Conservation (phyloP, 2,888 invertebrate genomes). For the Sphaerophoria taeniata region DNA sequence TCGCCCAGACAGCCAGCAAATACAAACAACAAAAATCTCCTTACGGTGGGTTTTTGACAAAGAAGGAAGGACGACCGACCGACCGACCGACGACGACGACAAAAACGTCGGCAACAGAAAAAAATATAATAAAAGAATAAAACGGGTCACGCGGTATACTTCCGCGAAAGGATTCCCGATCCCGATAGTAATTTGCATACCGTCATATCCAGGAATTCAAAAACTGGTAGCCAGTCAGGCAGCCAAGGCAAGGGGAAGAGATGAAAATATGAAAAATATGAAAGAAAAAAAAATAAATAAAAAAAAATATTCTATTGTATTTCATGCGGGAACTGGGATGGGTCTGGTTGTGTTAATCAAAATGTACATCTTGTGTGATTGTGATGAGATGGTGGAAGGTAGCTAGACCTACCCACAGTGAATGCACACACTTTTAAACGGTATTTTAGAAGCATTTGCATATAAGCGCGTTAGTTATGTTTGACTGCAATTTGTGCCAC, state of each 20-base stretch:
- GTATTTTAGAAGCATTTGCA: slow-evolving; percentile 70
- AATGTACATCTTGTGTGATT: slow-evolving; percentile 1
- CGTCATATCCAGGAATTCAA: slow-evolving; percentile 70
- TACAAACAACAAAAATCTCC: slow-evolving; percentile 59
- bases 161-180: slow-evolving; percentile 73
- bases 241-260: slow-evolving; percentile 1
- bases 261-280: slow-evolving; percentile 68
- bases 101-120: background rate
- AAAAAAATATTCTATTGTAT: background rate
- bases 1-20: slow-evolving; percentile 73
- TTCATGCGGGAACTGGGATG: slow-evolving; percentile 21
- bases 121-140: slow-evolving; percentile 45
- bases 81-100: no score
- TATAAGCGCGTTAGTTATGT: slow-evolving; percentile 75
- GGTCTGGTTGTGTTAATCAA: background rate
- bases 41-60: background rate
- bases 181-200: slow-evolving; percentile 74
- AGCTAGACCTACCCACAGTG: background rate
- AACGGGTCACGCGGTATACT: slow-evolving; percentile 72
- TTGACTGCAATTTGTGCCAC: slow-evolving; percentile 70
- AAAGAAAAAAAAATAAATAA: slow-evolving; percentile 39
- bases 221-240: slow-evolving; percentile 55
- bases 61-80: slow-evolving; percentile 9
- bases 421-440: slow-evolving; percentile 51
- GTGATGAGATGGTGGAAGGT: slow-evolving; percentile 1